These are phyloP conservation scores for Uromys caudimaculatus DNA, from an alignment of 2,797 vertebrate genomes.

Conservation along the genomic window DNA sequence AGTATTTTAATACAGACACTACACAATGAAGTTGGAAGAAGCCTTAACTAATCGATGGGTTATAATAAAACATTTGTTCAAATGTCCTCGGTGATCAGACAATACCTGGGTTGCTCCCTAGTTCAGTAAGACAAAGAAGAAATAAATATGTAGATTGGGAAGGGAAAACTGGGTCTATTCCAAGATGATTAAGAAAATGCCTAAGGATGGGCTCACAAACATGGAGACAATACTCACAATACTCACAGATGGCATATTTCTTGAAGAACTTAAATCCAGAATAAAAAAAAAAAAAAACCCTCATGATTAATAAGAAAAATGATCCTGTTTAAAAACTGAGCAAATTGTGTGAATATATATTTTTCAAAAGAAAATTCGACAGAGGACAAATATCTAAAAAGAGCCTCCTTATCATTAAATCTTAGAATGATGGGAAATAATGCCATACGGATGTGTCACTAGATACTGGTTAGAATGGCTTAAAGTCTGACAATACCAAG, in stretches of 20 bases:
- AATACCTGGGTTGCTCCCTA: background rate
- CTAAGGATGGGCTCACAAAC: background rate
- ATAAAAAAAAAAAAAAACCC: background rate
- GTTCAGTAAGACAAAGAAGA: background rate
- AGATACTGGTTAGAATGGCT: background rate
- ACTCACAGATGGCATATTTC: background rate
- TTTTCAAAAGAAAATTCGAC: background rate
- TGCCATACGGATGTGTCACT: background rate
- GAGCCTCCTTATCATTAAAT: background rate
- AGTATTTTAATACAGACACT: background rate
- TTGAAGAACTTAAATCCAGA: background rate
- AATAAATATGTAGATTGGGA: background rate
- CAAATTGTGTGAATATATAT: background rate
- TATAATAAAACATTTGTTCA: background rate
- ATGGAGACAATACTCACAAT: background rate
- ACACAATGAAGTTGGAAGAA: background rate
- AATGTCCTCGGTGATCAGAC: background rate
- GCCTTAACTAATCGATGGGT: background rate
- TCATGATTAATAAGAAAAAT: background rate
- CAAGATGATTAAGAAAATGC: background rate
- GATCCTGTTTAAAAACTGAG: background rate
- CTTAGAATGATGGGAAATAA: background rate
- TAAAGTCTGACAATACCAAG: background rate
- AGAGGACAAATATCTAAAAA: background rate
- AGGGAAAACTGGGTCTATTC: background rate